Evolutionary conservation across 2,113 vertebrate species (phyloP), one percentile per base, ranked within the genome.

Genomic region (Hyaena hyaena): DNA sequence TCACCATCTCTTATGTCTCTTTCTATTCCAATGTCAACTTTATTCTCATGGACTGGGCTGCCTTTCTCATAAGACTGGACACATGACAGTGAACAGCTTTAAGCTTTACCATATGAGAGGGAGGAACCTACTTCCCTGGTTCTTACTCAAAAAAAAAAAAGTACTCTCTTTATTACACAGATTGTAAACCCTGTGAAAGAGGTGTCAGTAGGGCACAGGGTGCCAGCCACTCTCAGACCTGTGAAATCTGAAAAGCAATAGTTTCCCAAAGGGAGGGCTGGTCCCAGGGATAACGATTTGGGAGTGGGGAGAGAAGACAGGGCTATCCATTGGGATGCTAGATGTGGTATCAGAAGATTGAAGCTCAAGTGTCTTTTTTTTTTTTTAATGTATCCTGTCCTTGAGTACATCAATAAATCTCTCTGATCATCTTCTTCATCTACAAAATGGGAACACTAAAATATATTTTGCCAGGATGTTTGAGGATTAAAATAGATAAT

Each of bases 401-500:
- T 83, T 96, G 48, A 71, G 15, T 10, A 68, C 43, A 76, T 77
- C 10, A 50, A 80, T 65, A 85, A 79, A 86, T 91, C 48, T 93
- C 88, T 89, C 61, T 45, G 63, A 93, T 76, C 9, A 48, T 35
- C 50, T 89, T 86, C 53, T 90, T 93, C 61, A 66, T 71, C 84
- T 87, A 76, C 31, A 58, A 90, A 94, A 81, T 88, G 19, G 24
- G 23, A 84, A 73, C n/a, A 65, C 12, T 69, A 79, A 48, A 35
- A 53, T 7, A 50, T 88, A 88, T 53, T 93, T 93, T 33, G 80
- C 10, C 10, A 69, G 31, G 43, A 63, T 89, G 7, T 79, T 63
- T 83, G 23, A 87, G 4, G 33, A 90, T 68, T 93, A 96, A 96
- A 92, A 84, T 87, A 79, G 26, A 66, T 80, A 81, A 80, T 88